These are phyloP conservation scores for Chrysodeixis includens DNA, from an alignment of 2,888 invertebrate genomes.

Conservation along the genomic window DNA sequence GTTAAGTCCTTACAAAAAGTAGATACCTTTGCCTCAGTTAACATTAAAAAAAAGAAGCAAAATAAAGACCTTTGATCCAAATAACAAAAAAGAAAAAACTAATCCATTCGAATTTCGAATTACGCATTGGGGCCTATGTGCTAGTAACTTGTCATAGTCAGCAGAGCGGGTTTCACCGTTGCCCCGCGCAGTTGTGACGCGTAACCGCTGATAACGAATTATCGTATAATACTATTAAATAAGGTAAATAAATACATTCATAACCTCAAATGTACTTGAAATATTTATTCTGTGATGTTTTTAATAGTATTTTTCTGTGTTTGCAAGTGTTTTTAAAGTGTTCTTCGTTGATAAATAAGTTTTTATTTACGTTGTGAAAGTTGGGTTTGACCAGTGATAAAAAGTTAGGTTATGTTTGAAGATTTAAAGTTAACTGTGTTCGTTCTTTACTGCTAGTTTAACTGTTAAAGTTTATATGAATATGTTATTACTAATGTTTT, in stretches of 20 bases:
- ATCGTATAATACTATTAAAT: neutral
- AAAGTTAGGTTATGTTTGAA: neutral
- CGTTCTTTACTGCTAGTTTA: neutral
- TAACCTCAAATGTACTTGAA: neutral
- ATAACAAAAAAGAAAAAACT: neutral
- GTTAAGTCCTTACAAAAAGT: too few species aligned
- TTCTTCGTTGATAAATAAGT: neutral
- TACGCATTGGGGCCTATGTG: neutral
- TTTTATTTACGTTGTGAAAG: neutral
- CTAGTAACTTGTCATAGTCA: neutral
- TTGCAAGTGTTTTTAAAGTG: neutral
- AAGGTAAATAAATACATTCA: neutral
- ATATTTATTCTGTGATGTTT: neutral
- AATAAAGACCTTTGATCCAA: neutral
- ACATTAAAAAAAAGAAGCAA: neutral
- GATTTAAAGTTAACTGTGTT: neutral
- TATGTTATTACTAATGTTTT: neutral
- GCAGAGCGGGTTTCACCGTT: neutral
- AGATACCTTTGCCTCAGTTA: too few species aligned
- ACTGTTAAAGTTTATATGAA: neutral
- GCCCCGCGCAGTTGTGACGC: neutral
- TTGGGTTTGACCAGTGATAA: neutral
- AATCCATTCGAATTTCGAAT: neutral
- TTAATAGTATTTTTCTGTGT: neutral
- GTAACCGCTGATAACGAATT: neutral